Percentiles rank a stretch among this genome's conserved stretches.
phyloP scores from a whole-genome alignment of 2,113 vertebrate genomes.

The Oreocharis arfaki region DNA sequence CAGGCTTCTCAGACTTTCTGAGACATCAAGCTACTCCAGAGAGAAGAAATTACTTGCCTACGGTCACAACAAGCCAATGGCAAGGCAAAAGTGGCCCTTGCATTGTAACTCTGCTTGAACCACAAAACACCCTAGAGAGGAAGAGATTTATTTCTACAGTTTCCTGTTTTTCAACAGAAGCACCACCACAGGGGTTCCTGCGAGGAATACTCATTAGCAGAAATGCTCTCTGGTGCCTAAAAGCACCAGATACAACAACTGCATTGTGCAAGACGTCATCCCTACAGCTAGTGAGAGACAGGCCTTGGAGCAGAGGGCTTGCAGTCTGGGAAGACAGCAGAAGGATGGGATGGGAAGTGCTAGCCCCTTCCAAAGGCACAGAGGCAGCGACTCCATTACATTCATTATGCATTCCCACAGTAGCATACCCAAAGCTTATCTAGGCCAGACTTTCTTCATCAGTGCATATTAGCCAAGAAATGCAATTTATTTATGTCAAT shows the following conservation, averaged over 20 bases:
- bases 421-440: neutral
- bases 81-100: neutral
- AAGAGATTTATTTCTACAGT: constrained; percentile 12
- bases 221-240: neutral
- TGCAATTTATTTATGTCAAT: neutral
- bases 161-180: constrained; percentile 16
- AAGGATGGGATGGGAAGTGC: neutral
- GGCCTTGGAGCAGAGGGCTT: neutral
- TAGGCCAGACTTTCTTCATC: neutral
- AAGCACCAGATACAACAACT: neutral
- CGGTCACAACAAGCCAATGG: neutral
- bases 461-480: neutral
- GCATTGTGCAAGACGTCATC: neutral
- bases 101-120: neutral
- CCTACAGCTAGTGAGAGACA: neutral
- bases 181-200: neutral
- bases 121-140: neutral
- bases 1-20: neutral
- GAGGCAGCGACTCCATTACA: neutral
- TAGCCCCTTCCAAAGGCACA: neutral
- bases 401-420: neutral
- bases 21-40: neutral
- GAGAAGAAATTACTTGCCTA: neutral
- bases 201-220: neutral
- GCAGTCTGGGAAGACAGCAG: neutral